phyloP scores from a whole-genome alignment of 2,888 invertebrate species.

The Tenthredo amoena region DNA sequence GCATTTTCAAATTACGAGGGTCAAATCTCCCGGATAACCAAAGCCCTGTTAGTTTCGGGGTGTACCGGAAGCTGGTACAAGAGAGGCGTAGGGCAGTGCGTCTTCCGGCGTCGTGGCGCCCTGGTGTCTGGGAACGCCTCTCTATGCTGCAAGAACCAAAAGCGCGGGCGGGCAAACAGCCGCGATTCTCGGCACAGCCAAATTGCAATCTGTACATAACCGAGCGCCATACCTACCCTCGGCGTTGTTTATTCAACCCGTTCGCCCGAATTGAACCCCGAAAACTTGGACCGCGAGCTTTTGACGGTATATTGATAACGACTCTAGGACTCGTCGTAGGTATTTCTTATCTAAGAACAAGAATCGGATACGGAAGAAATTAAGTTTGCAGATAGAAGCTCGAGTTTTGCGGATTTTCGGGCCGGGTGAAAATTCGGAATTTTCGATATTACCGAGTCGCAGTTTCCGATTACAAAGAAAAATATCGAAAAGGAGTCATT shows the following conservation, averaged over 20 bases:
- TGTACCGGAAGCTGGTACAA: conserved; percentile 58
- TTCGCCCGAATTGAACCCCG: background rate
- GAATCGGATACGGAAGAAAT: too few species aligned
- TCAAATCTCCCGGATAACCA: background rate
- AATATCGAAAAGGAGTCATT: too few species aligned
- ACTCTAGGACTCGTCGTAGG: background rate
- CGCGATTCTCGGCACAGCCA: conserved; percentile 66
- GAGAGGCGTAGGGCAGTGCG: conserved; percentile 64
- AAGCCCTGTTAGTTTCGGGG: background rate
- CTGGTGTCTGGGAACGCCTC: conserved; percentile 67
- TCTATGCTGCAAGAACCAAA: conserved; percentile 53
- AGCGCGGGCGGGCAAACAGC: background rate
- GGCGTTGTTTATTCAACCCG: background rate
- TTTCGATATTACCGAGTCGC: too few species aligned
- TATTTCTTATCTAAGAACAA: background rate
- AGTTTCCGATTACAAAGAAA: too few species aligned
- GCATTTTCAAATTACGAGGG: background rate
- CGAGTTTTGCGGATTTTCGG: too few species aligned
- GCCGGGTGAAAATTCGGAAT: too few species aligned
- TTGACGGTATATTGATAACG: background rate
- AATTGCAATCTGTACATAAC: conserved; percentile 67
- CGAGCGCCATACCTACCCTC: background rate
- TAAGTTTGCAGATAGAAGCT: too few species aligned
- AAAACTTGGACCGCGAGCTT: background rate
- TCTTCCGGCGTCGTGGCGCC: conserved; percentile 75